Conservation (phyloP, 2,888 invertebrate genomes). For the Osmoderma eremita region DNA sequence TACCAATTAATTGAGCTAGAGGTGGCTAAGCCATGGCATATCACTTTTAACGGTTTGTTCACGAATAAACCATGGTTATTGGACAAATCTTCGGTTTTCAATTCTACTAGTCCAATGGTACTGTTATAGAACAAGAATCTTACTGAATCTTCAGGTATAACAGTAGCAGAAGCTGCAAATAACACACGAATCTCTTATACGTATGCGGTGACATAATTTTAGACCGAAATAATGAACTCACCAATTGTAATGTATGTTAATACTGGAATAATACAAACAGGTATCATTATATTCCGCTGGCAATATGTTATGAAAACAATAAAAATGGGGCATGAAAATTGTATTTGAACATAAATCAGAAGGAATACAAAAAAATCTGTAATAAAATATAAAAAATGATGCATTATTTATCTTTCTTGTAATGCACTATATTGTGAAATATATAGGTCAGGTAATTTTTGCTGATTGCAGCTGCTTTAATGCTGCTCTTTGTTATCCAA, state of each 20-base stretch:
- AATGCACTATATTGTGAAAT: too few species aligned
- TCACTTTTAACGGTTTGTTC: constrained; percentile 25
- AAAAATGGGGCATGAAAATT: too few species aligned
- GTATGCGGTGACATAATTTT: too few species aligned
- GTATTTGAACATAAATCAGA: too few species aligned
- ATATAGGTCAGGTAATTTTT: too few species aligned
- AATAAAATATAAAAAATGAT: too few species aligned
- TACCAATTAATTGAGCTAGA: constrained; percentile 35
- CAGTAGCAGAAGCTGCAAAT: constrained; percentile 12
- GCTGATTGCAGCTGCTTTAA: background rate
- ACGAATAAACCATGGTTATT: too few species aligned
- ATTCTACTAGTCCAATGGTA: background rate
- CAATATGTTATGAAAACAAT: too few species aligned
- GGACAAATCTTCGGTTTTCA: background rate
- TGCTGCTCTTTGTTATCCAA: background rate
- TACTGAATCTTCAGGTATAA: background rate
- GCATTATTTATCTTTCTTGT: too few species aligned
- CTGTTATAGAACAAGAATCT: constrained; percentile 25
- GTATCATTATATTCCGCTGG: too few species aligned
- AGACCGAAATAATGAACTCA: background rate
- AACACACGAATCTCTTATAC: background rate
- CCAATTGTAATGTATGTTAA: background rate
- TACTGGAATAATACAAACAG: too few species aligned
- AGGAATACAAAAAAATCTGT: too few species aligned
- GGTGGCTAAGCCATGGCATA: constrained; percentile 35